A percentile compares a stretch with the other conserved stretches of the same genome.
phyloP scores from a whole-genome alignment of 2,888 invertebrate genomes.

The Nomada goodeniana region DNA sequence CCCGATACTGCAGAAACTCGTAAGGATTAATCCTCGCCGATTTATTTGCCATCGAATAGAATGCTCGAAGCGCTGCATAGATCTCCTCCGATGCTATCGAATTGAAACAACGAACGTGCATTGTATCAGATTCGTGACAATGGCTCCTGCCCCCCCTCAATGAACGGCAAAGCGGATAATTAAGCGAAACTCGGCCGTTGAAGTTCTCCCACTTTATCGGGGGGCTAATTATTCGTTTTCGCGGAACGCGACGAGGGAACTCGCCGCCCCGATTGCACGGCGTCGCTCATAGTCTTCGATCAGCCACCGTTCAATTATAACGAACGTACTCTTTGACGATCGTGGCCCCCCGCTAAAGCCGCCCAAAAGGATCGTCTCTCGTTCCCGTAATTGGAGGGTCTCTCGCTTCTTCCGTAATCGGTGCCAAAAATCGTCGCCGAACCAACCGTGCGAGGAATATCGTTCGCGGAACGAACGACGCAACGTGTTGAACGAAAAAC shows the following conservation, averaged over 20 bases:
- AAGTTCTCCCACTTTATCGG: slow-evolving; percentile 32
- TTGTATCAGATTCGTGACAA: no score
- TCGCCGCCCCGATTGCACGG: slow-evolving; percentile 45
- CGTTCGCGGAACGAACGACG: no score
- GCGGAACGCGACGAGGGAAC: slow-evolving; percentile 11
- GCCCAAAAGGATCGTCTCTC: background rate
- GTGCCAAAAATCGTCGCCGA: no score
- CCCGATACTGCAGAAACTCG: no score
- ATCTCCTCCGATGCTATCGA: no score
- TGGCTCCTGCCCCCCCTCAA: no score
- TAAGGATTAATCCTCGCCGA: no score
- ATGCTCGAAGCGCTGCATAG: no score
- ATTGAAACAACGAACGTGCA: no score
- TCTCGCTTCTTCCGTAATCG: background rate
- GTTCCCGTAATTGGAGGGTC: background rate
- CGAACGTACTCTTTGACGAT: slow-evolving; percentile 44
- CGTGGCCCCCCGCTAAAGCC: slow-evolving; percentile 14
- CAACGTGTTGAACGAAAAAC: no score
- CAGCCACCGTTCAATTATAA: slow-evolving; percentile 54
- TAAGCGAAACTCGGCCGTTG: slow-evolving; percentile 11
- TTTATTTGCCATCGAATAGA: no score
- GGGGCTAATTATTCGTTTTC: slow-evolving; percentile 46
- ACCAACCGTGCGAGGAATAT: no score
- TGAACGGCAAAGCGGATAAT: slow-evolving; percentile 22
- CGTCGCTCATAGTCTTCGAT: slow-evolving; percentile 43